A percentile compares a stretch with the other conserved stretches of the same genome.
phyloP scores from a whole-genome alignment of 2,797 vertebrate genomes.

The Fringilla coelebs region DNA sequence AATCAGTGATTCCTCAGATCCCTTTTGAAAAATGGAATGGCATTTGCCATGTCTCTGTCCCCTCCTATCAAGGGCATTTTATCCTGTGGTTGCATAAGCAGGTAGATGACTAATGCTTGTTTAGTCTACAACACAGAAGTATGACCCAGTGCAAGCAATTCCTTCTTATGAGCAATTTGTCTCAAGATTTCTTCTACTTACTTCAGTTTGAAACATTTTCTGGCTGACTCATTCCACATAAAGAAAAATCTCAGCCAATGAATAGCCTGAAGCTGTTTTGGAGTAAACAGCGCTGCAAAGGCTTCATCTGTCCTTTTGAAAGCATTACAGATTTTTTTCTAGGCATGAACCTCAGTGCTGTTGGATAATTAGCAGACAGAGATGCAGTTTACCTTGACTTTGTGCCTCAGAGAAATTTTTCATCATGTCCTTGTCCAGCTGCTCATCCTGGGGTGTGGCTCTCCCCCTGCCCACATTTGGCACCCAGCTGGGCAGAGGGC shows the following conservation, averaged over 20 bases:
- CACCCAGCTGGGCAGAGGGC: not conserved
- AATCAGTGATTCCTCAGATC: not conserved
- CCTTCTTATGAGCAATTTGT: not conserved
- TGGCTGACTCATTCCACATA: slow-evolving; percentile 20
- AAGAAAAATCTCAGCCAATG: not conserved
- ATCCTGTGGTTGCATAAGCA: not conserved
- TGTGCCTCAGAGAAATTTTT: not conserved
- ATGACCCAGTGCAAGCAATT: not conserved
- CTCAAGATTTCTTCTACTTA: not conserved
- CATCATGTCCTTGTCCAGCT: not conserved
- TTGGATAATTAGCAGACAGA: not conserved
- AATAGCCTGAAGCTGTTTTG: not conserved
- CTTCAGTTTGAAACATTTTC: slow-evolving; percentile 15
- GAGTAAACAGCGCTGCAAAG: not conserved
- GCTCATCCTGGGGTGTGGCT: not conserved
- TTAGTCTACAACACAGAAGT: not conserved
- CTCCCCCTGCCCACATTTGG: not conserved
- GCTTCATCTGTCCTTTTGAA: not conserved
- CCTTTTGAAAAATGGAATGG: not conserved
- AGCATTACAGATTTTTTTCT: not conserved
- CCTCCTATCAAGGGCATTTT: not conserved
- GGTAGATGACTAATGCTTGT: slow-evolving; percentile 11
- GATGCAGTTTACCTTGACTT: not conserved
- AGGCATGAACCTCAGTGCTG: not conserved
- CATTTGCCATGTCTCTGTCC: not conserved